Conservation (phyloP, 1,140 invertebrate species). For the Araneus ventricosus region DNA sequence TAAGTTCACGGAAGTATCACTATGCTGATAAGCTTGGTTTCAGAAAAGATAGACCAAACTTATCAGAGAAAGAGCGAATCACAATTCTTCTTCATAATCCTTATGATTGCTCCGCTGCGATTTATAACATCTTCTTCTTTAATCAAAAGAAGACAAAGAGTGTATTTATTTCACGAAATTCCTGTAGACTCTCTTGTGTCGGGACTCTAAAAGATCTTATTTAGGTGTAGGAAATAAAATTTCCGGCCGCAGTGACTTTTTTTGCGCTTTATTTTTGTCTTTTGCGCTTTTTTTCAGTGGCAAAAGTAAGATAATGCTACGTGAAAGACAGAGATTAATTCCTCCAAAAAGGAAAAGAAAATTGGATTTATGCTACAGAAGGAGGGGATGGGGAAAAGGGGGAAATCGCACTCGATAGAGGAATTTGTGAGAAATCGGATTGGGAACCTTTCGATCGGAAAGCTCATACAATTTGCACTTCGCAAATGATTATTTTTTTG, state of each 20-base stretch:
- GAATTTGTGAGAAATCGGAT: constrained; percentile 47
- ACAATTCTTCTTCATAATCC: constrained; percentile 54
- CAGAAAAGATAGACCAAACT: constrained; percentile 32
- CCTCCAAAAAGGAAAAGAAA: constrained; percentile 39
- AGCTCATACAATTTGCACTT: constrained; percentile 47
- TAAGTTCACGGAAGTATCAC: constrained; percentile 39
- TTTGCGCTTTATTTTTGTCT: not conserved
- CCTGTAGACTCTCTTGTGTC: not conserved
- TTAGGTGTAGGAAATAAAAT: constrained; percentile 60
- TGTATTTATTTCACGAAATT: constrained; percentile 13
- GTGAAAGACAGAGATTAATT: constrained; percentile 66
- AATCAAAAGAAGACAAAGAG: constrained; percentile 38
- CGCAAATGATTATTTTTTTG: not conserved
- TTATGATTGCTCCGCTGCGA: constrained; percentile 39
- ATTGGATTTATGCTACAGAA: constrained; percentile 10
- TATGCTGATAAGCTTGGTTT: constrained; percentile 38
- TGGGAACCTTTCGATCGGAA: constrained; percentile 8
- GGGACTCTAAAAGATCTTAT: constrained; percentile 57
- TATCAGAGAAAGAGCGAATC: constrained; percentile 1
- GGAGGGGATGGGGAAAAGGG: not conserved
- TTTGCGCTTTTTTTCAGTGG: not conserved
- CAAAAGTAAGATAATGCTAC: constrained; percentile 46
- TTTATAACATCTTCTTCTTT: constrained; percentile 50
- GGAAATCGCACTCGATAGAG: not conserved
- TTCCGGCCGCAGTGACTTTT: constrained; percentile 38